phyloP scores from a whole-genome alignment of 1,140 invertebrate species.

The Trichonephila clavata region DNA sequence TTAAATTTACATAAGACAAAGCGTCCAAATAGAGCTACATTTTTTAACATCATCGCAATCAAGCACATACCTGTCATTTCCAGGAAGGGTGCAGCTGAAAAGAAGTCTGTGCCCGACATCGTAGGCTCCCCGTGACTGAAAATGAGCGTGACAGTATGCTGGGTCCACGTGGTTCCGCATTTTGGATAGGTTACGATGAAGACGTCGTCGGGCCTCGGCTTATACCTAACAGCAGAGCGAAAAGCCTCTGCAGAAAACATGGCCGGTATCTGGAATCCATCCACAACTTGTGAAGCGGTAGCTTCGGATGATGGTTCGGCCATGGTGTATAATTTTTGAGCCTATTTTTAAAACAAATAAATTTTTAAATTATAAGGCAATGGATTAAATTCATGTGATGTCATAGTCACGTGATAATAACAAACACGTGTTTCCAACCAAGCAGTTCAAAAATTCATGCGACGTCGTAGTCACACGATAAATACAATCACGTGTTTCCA shows the following conservation, averaged over 20 bases:
- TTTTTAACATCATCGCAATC: no score
- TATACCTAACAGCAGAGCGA: constrained; percentile 60
- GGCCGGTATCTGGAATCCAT: constrained; percentile 4
- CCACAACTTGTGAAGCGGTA: neutral
- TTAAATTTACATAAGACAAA: no score
- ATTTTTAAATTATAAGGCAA: no score
- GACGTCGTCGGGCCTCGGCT: constrained; percentile 79
- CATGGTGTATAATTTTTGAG: neutral
- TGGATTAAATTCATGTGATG: no score
- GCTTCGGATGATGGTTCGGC: neutral
- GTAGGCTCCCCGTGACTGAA: constrained; percentile 9
- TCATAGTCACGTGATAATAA: no score
- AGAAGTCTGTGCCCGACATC: neutral
- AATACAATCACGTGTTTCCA: no score
- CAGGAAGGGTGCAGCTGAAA: neutral
- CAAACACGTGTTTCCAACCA: no score
- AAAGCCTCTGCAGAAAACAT: neutral
- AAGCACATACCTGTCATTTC: constrained; percentile 28
- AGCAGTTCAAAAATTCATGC: no score
- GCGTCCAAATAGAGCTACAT: no score
- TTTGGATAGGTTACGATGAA: constrained; percentile 81
- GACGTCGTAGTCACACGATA: no score
- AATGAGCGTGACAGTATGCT: constrained; percentile 43
- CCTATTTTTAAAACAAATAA: neutral
- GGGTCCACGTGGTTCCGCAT: constrained; percentile 72